Conservation (phyloP, 2,113 vertebrate genomes). For the Athene noctua region DNA sequence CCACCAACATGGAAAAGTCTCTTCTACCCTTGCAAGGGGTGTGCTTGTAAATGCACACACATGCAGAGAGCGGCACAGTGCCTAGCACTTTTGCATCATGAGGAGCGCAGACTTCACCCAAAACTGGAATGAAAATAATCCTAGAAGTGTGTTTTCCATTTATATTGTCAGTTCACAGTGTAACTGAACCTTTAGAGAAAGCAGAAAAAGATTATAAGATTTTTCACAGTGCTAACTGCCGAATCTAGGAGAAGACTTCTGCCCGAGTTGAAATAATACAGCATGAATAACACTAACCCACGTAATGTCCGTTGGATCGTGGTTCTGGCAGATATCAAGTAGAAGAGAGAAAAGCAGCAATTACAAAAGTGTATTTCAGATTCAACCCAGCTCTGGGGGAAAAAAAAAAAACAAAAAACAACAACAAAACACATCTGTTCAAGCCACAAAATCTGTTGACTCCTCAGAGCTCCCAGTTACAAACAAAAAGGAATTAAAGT, state of each 20-base stretch:
- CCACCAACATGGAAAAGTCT: neutral
- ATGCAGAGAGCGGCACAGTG: fast-evolving
- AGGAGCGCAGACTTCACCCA: neutral
- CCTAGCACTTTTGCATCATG: neutral
- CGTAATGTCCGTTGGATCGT: neutral
- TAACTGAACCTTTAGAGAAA: neutral
- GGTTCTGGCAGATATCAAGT: neutral
- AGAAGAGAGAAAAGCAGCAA: neutral
- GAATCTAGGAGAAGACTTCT: neutral
- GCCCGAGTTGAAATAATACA: neutral
- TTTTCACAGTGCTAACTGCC: neutral
- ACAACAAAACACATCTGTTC: neutral
- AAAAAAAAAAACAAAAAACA: neutral
- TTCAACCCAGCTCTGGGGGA: neutral
- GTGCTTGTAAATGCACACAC: neutral
- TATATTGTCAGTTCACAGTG: neutral
- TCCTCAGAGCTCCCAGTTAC: neutral
- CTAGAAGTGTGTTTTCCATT: neutral
- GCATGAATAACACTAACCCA: neutral
- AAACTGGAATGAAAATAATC: neutral
- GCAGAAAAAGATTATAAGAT: neutral
- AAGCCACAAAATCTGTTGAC: neutral
- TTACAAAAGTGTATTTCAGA: neutral
- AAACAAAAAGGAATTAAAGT: neutral
- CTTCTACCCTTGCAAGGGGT: neutral